phyloP scores from a whole-genome alignment of 2,113 vertebrate genomes.

The Tragelaphus imberbis region DNA sequence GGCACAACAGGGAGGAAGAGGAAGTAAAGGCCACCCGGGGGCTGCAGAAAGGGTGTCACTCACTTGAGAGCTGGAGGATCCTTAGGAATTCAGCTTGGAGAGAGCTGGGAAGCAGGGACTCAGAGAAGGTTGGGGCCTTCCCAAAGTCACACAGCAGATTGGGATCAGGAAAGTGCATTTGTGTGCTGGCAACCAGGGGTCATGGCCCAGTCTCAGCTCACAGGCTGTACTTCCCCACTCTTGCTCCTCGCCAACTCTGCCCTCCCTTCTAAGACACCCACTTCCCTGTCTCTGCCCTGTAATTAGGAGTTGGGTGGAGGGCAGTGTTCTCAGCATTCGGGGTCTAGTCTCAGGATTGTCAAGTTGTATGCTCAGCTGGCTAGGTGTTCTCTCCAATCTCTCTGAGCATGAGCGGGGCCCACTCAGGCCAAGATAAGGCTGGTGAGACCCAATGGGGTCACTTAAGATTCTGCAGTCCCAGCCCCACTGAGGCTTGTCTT shows the following conservation, averaged over 20 bases:
- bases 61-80: not conserved
- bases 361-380: not conserved
- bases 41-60: not conserved
- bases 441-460: not conserved
- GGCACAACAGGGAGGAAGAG: not conserved
- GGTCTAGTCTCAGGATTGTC: not conserved
- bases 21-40: not conserved
- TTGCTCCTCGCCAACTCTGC: not conserved
- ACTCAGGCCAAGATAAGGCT: not conserved
- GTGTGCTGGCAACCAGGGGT: not conserved
- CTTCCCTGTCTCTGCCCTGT: not conserved
- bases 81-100: not conserved
- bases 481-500: not conserved
- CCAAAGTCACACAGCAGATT: not conserved
- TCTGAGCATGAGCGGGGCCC: not conserved
- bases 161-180: not conserved
- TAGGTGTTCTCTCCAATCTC: not conserved
- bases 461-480: not conserved
- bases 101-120: not conserved
- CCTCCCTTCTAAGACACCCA: no score
- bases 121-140: not conserved
- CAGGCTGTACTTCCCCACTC: not conserved
- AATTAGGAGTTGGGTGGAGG: not conserved
- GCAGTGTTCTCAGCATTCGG: not conserved
- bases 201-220: not conserved